Conservation (phyloP, 2,797 vertebrate species). For the Alectoris magna region DNA sequence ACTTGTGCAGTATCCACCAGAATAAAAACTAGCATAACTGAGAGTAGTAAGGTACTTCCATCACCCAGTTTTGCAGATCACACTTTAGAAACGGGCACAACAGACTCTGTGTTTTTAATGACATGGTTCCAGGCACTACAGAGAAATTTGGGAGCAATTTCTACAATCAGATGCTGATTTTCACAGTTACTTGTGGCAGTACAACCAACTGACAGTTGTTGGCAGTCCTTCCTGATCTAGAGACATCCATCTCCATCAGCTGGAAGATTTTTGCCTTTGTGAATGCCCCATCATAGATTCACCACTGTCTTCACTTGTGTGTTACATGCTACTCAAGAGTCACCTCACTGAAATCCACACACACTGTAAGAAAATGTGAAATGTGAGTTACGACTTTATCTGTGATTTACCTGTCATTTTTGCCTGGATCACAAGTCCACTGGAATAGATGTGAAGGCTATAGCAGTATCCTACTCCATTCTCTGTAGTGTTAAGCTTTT, state of each 20-base stretch:
- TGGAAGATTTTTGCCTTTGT: not conserved
- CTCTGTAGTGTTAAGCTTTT: not conserved
- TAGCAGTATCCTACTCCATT: not conserved
- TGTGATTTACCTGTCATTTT: not conserved
- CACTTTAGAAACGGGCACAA: not conserved
- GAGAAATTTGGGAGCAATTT: conserved; percentile 1
- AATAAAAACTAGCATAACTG: not conserved
- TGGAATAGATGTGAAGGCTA: not conserved
- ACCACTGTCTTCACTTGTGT: not conserved
- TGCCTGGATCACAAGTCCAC: not conserved
- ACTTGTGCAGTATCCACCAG: not conserved
- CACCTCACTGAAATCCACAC: not conserved
- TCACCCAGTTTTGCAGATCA: not conserved
- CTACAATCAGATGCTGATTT: not conserved
- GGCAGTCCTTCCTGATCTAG: not conserved
- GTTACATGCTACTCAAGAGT: not conserved
- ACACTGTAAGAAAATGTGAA: not conserved
- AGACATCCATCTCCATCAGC: not conserved
- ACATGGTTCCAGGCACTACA: not conserved
- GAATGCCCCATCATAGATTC: not conserved
- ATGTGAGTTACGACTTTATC: not conserved
- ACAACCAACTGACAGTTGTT: not conserved
- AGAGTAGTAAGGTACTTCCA: not conserved
- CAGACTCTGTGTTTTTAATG: not conserved
- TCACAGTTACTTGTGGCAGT: not conserved